phyloP scores from a whole-genome alignment of 2,797 vertebrate species.

The Selene dorsalis region DNA sequence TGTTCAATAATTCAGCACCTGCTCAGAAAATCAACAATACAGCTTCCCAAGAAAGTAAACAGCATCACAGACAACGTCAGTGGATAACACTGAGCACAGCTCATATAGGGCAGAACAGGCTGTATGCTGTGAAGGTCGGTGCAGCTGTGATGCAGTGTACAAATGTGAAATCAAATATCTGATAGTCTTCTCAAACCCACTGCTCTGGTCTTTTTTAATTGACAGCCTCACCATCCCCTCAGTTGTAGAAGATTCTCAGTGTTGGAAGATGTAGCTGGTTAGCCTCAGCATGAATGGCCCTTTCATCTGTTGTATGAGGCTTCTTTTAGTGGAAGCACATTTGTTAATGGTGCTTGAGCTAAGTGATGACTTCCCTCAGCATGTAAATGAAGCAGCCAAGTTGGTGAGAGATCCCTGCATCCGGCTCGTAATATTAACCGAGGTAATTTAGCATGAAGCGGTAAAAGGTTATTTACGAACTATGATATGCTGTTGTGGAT shows the following conservation, averaged over 20 bases:
- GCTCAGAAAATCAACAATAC: slow-evolving; percentile 68
- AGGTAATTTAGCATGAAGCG: slow-evolving; percentile 73
- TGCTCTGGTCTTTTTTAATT: background rate
- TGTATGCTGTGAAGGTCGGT: background rate
- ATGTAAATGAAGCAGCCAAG: slow-evolving; percentile 64
- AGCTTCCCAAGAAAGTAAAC: slow-evolving; percentile 52
- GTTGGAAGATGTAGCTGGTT: slow-evolving; percentile 11
- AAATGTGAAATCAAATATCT: background rate
- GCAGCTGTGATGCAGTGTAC: background rate
- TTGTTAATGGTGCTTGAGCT: slow-evolving; percentile 65
- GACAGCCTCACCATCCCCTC: background rate
- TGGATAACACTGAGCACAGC: slow-evolving; percentile 28
- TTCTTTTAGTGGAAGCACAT: slow-evolving; percentile 33
- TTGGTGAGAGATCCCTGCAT: slow-evolving; percentile 42
- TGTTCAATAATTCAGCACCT: slow-evolving; percentile 81
- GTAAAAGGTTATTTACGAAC: slow-evolving; percentile 71
- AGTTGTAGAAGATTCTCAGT: background rate
- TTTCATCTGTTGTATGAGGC: slow-evolving; percentile 48
- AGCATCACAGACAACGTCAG: slow-evolving; percentile 46
- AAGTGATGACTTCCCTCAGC: slow-evolving; percentile 70
- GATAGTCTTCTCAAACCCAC: background rate
- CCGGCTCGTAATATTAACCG: slow-evolving; percentile 61
- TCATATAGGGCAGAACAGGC: background rate
- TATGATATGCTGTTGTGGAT: slow-evolving; percentile 47
- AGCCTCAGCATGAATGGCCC: slow-evolving; percentile 11